Evolutionary conservation across 2,888 invertebrate genomes (phyloP).

Genomic region (Thecophora atra): DNA sequence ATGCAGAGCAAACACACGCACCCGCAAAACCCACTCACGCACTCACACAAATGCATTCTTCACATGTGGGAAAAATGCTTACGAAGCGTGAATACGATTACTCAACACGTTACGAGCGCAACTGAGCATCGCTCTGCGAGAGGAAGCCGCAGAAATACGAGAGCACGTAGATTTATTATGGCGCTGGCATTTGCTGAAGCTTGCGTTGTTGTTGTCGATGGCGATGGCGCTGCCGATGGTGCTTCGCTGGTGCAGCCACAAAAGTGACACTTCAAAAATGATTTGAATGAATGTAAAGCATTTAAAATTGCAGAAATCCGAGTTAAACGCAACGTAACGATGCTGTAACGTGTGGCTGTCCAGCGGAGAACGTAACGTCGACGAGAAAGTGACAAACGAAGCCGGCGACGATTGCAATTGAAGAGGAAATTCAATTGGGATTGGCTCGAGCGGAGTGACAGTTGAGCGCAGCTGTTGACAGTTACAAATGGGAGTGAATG

Average conservation of each 20-base stretch:
- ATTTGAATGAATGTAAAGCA: conserved; percentile 24
- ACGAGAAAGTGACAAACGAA: background rate
- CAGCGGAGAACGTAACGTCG: background rate
- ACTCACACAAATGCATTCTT: conserved; percentile 26
- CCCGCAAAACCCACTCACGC: conserved; percentile 26
- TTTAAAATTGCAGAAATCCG: conserved; percentile 13
- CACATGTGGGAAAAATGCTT: conserved; percentile 18
- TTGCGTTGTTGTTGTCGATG: conserved; percentile 13
- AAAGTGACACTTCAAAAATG: conserved; percentile 16
- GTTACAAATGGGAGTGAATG: too few species aligned
- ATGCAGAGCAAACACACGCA: conserved; percentile 27
- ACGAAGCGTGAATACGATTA: conserved; percentile 21
- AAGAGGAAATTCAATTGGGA: background rate
- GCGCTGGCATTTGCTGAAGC: conserved; percentile 1
- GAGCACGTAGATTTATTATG: conserved; percentile 17
- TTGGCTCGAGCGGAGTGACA: background rate
- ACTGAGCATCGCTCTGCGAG: background rate
- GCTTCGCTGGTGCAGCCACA: background rate
- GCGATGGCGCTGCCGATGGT: background rate
- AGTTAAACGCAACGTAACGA: background rate
- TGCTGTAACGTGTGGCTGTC: background rate
- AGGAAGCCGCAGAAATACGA: conserved; percentile 10
- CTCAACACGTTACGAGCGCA: conserved; percentile 11
- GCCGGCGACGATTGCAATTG: background rate
- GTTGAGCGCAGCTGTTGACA: background rate